These are phyloP conservation scores for Amiota minor DNA, from an alignment of 2,888 invertebrate species.

Conservation along the genomic window DNA sequence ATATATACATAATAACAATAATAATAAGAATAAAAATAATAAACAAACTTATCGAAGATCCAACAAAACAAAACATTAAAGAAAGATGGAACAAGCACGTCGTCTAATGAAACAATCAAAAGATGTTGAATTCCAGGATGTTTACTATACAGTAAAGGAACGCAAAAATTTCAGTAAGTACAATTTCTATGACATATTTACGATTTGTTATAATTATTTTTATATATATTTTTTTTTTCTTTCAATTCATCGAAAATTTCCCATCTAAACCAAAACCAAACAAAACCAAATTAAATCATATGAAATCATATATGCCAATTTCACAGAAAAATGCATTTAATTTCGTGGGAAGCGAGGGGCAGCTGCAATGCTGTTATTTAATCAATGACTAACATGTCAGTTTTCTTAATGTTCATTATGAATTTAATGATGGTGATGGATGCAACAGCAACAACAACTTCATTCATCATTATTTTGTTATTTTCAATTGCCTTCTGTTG, in stretches of 20 bases:
- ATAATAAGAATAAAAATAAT: neutral
- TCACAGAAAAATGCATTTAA: no score
- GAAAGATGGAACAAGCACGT: constrained; percentile 42
- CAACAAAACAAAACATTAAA: constrained; percentile 8
- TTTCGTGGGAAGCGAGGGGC: no score
- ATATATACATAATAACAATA: constrained; percentile 17
- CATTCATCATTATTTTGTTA: no score
- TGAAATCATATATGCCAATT: no score
- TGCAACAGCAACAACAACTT: no score
- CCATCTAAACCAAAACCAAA: neutral
- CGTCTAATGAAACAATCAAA: constrained; percentile 58
- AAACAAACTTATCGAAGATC: neutral
- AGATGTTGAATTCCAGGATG: constrained; percentile 73
- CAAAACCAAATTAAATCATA: neutral
- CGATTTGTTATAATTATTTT: constrained; percentile 13
- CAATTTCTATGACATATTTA: constrained; percentile 28
- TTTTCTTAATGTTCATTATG: no score
- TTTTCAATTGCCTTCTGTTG: no score
- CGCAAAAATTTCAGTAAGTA: constrained; percentile 69
- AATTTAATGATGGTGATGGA: no score
- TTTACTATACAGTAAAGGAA: constrained; percentile 69
- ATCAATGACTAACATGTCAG: no score
- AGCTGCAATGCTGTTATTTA: no score
- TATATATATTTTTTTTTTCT: neutral
- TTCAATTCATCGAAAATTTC: neutral